These are phyloP conservation scores for Galleria mellonella DNA, from an alignment of 1,140 invertebrate genomes.

Conservation along the genomic window DNA sequence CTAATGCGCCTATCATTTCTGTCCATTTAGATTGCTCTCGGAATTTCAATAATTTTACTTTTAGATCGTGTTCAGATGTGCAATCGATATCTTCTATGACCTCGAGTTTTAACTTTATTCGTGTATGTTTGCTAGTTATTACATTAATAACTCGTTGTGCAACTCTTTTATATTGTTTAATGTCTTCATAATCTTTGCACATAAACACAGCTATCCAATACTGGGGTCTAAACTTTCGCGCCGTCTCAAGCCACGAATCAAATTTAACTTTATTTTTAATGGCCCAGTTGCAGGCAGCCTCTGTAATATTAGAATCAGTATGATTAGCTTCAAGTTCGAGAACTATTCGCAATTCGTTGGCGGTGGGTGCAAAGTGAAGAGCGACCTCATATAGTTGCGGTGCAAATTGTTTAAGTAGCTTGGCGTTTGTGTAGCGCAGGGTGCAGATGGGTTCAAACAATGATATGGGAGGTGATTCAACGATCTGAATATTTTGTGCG, in stretches of 20 bases:
- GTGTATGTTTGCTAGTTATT: background rate
- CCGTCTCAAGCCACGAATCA: background rate
- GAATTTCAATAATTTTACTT: background rate
- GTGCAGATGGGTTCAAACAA: background rate
- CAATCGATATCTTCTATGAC: background rate
- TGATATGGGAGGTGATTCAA: background rate
- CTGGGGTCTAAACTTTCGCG: background rate
- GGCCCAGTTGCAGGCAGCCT: conserved; percentile 5
- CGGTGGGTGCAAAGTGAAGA: background rate
- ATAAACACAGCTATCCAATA: conserved; percentile 1
- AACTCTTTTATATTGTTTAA: background rate
- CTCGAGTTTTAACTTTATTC: background rate
- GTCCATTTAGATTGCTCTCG: background rate
- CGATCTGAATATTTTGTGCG: background rate
- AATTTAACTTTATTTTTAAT: background rate
- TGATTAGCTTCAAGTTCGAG: background rate
- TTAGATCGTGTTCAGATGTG: background rate
- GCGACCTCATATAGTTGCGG: background rate
- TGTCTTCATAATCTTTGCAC: background rate
- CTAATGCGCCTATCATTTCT: background rate
- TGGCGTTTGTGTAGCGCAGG: background rate
- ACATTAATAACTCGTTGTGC: background rate
- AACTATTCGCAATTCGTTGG: background rate
- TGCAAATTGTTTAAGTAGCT: background rate
- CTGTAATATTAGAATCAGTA: background rate